phyloP scores from a whole-genome alignment of 2,113 vertebrate species.

The Fregetta grallaria region DNA sequence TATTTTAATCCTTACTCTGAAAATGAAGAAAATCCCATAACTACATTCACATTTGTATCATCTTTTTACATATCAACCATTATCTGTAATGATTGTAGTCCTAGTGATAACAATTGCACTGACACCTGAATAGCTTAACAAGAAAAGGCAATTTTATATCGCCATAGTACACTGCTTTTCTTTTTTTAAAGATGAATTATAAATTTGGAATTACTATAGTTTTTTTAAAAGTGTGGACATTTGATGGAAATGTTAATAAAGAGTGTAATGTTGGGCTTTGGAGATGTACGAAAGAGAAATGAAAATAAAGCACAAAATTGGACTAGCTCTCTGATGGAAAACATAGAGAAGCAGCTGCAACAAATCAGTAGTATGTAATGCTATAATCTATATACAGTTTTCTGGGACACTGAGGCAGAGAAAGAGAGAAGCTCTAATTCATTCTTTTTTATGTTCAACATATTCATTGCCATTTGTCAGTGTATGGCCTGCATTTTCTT shows the following conservation, averaged over 20 bases:
- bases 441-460: slow-evolving; percentile 2
- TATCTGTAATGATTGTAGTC: not conserved
- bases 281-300: not conserved
- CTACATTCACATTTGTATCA: not conserved
- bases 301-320: not conserved
- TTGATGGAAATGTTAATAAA: not conserved
- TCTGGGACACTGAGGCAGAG: slow-evolving; percentile 36
- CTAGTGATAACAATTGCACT: not conserved
- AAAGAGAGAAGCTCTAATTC: slow-evolving; percentile 30
- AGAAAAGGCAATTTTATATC: slow-evolving; percentile 21
- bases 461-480: not conserved
- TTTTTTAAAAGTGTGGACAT: not conserved
- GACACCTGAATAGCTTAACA: not conserved
- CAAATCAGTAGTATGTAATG: not conserved
- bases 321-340: not conserved
- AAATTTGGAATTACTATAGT: not conserved
- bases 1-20: not conserved
- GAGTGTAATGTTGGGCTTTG: not conserved
- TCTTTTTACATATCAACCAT: not conserved
- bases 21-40: not conserved
- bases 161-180: not conserved
- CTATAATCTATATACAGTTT: not conserved
- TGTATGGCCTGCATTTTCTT: not conserved
- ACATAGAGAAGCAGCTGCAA: slow-evolving; percentile 10
- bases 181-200: not conserved